A percentile compares a stretch with the other conserved stretches of the same genome.
phyloP scores from a whole-genome alignment of 2,113 vertebrate genomes.

The Brachyistius frenatus region DNA sequence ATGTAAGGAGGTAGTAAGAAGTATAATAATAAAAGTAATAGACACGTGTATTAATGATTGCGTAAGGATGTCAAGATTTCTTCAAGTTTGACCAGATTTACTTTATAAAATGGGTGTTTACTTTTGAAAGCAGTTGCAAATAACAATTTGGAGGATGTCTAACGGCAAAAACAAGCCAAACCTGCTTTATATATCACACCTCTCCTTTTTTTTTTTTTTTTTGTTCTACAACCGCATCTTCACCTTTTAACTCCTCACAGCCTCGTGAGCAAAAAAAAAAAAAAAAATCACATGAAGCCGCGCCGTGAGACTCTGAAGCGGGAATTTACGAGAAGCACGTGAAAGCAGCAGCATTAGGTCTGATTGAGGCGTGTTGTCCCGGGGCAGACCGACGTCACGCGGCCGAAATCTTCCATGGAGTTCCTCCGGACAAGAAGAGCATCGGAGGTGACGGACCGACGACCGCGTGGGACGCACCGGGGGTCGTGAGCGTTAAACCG shows the following conservation, averaged over 20 bases:
- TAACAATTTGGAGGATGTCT: too few relatives aligned
- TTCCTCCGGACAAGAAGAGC: too few relatives aligned
- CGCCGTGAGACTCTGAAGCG: neutral
- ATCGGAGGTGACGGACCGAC: neutral
- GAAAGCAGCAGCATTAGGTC: slow-evolving; percentile 68
- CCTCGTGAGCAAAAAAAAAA: neutral
- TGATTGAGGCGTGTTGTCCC: slow-evolving; percentile 67
- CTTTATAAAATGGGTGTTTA: neutral
- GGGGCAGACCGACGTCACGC: slow-evolving; percentile 42
- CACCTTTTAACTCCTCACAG: neutral
- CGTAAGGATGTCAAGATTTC: neutral
- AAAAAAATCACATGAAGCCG: neutral
- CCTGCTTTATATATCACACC: neutral
- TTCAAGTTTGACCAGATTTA: too few relatives aligned
- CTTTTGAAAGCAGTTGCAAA: neutral
- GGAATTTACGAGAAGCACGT: slow-evolving; percentile 30
- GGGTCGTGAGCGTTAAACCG: neutral
- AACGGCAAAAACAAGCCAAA: neutral
- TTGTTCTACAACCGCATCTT: too few relatives aligned
- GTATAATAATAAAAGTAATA: too few relatives aligned
- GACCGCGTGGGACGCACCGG: neutral
- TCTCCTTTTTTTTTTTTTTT: too few relatives aligned
- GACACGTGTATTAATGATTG: neutral
- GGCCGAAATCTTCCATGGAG: slow-evolving; percentile 38
- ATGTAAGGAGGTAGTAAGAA: too few relatives aligned